phyloP scores from a whole-genome alignment of 2,797 vertebrate genomes.

The Mus minutoides region DNA sequence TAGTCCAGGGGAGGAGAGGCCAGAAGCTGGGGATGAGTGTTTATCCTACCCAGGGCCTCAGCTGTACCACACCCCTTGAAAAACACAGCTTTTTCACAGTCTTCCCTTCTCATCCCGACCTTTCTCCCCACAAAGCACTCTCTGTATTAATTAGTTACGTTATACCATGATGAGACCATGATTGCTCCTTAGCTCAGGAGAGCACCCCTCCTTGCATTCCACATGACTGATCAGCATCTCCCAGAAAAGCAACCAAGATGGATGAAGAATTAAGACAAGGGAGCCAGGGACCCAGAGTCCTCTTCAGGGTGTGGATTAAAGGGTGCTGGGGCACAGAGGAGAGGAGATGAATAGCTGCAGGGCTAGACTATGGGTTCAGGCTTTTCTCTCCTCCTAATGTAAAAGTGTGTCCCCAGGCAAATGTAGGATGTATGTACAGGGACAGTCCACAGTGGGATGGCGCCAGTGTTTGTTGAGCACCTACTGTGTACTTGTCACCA shows the following conservation, averaged over 20 bases:
- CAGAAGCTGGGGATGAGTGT: fast-evolving
- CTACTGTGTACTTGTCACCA: neutral
- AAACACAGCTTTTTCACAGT: slow-evolving; percentile 19
- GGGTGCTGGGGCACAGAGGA: too few species aligned
- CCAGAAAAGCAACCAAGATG: slow-evolving; percentile 85
- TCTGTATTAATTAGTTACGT: slow-evolving; percentile 81
- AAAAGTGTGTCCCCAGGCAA: neutral
- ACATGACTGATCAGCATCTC: slow-evolving; percentile 81
- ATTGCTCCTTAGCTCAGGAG: slow-evolving; percentile 81
- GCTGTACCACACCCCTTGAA: neutral
- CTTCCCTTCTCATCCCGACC: slow-evolving; percentile 26
- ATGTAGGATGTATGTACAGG: neutral
- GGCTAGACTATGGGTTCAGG: neutral
- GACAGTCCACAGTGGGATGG: too few species aligned
- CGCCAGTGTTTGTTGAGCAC: neutral
- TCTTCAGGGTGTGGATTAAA: neutral
- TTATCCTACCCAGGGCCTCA: neutral
- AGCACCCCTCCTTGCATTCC: slow-evolving; percentile 33
- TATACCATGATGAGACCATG: slow-evolving; percentile 72
- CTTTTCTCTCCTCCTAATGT: neutral
- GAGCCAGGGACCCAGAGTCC: neutral
- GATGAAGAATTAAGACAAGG: slow-evolving; percentile 56
- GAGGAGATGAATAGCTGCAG: neutral
- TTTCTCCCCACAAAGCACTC: slow-evolving; percentile 59
- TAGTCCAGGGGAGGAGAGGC: neutral